Evolutionary conservation across 2,797 vertebrate species (phyloP).

Genomic region (Botia kubotai): DNA sequence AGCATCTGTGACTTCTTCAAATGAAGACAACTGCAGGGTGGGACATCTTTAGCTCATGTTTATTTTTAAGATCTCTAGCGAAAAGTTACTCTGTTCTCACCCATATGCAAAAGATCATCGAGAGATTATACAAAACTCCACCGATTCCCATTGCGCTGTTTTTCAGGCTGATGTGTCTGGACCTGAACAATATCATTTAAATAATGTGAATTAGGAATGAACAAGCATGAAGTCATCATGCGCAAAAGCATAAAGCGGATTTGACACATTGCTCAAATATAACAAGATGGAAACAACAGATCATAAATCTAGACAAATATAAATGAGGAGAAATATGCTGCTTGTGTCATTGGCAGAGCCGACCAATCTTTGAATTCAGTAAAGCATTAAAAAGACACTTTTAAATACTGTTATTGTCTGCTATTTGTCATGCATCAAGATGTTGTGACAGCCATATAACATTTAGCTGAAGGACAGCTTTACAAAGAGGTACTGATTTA

Average conservation of each 20-base stretch:
- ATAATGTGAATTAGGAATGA: slow-evolving; percentile 14
- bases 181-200: neutral
- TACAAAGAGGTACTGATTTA: slow-evolving; percentile 18
- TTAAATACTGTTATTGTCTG: neutral
- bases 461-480: slow-evolving; percentile 15
- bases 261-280: slow-evolving; percentile 1
- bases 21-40: neutral
- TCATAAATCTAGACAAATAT: slow-evolving; percentile 21
- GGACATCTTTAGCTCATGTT: neutral
- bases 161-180: slow-evolving; percentile 3
- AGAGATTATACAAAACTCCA: neutral
- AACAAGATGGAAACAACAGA: slow-evolving; percentile 7
- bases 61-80: neutral
- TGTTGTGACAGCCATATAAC: slow-evolving; percentile 34
- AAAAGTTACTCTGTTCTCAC: neutral
- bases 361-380: neutral
- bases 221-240: slow-evolving; percentile 21
- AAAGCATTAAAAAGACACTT: slow-evolving; percentile 4
- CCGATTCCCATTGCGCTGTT: neutral
- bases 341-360: neutral
- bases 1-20: slow-evolving; percentile 1
- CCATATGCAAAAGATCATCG: neutral
- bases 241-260: neutral
- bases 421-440: slow-evolving; percentile 10
- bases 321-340: slow-evolving; percentile 7